Base-by-base conservation (phyloP, 2,888 invertebrate species). In the Gymnocheta viridis region DNA sequence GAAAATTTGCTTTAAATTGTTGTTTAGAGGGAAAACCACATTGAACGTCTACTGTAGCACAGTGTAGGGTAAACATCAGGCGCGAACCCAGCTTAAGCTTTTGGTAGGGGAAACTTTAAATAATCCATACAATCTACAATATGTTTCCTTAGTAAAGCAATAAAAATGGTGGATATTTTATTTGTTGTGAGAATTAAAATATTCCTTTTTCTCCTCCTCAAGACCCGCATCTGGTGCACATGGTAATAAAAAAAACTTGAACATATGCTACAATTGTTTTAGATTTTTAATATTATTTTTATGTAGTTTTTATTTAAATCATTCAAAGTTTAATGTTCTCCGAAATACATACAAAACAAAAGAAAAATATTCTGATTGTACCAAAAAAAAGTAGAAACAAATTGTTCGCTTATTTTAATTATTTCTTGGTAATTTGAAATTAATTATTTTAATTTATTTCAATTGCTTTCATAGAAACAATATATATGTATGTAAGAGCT, bases 391-490 rank as follows among this genome's bases (percentile, higher is more conserved):
- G 12, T 66, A 44, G 29, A 54, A 64, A 66, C 1, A 56, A 66
- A 19, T 38, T 62, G n/a, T 51, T 41, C 4, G 24, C 17, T 51
- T 38, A 17, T 67, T 60, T 72, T 79, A 72, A 79, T 56, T 60
- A 64, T 47, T 79, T 79, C 79, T 64, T 14, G 24, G 70, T 64
- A 72, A 54, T 56, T 64, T 47, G 2, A 35, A 54, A 44, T 24
- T 44, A 79, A 72, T 79, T 47, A 79, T 64, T 72, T 72, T 24
- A 54, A 56, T 72, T 64, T 47, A 54, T 56, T 70, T 70, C 2
- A 47, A 49, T 19, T 32, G 29, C 14, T 32, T 32, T 58, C 22
- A 44, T 12, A 41, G 0, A 27, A 19, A 51, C 44, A 14, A 19
- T 0, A n/a, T 5, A 19, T 19, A 10, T 7, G 1, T 38, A 32